Base-by-base conservation (phyloP, 2,113 vertebrate species). In the Ciconia boyciana region DNA sequence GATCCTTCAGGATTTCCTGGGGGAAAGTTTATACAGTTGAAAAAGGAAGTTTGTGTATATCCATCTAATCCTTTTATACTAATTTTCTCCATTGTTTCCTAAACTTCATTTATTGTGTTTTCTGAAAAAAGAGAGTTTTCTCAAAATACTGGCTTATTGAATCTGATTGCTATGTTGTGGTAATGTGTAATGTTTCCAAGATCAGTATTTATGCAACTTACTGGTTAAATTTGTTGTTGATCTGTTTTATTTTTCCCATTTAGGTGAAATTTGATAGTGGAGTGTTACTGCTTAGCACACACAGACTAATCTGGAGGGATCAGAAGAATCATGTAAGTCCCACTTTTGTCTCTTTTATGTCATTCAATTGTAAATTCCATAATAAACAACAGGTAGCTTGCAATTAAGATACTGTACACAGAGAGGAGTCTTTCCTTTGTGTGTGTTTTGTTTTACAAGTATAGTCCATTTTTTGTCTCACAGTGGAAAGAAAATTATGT, bases 241-340 rank as follows among this genome's bases (percentile, higher is more conserved):
- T 41, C 21, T 72, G 6, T 66, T 91, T 36, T 54, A 29, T 94
- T 93, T 92, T 97, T 89, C 66, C 52, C 75, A 57, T 87, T 49
- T 95, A 99, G 99, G 97, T 98, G 52, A 99, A 99, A 93, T 98
- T 99, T 46, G 99, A 99, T 91, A 95, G 97, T 18, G 99, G 99
- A 48, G 95, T 98, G 44, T 98, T 98, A 70, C 97, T 99, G 41
- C 97, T 99, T 82, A 99, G 98, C 94, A 99, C 99, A 58, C 99
- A 99, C 94, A 98, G 98, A 44, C 93, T 99, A 51, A 98, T 99
- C 68, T 99, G 99, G 99, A 99, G 99, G 96, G 99, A 99, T 95
- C 98, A 98, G 69, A 99, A 99, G 96, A 99, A 99, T 94, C 98
- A 99, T 91, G 99, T 99, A 98, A 99, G 98, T 93, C 29, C 16